These are phyloP conservation scores for Tetramorium bicarinatum DNA, from an alignment of 2,888 invertebrate genomes.

Conservation along the genomic window DNA sequence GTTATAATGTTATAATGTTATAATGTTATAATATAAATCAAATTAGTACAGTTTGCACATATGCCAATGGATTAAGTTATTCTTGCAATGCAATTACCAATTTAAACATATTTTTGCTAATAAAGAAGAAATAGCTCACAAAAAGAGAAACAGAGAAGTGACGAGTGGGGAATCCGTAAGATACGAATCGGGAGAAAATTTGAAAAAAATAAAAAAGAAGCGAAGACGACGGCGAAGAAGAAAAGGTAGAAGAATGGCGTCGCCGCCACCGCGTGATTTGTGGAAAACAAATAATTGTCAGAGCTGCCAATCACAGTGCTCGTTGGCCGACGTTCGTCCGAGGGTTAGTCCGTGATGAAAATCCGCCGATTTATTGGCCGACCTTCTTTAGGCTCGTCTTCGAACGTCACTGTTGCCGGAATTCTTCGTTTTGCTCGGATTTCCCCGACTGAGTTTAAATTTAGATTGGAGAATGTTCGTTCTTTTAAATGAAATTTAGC, in stretches of 20 bases:
- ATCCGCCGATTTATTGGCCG: slow-evolving; percentile 75
- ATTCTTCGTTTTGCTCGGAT: slow-evolving; percentile 40
- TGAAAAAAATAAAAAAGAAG: neutral
- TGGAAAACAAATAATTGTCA: slow-evolving; percentile 82
- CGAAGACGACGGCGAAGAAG: slow-evolving; percentile 39
- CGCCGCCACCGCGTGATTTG: slow-evolving; percentile 75
- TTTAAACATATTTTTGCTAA: neutral
- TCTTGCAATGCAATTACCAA: neutral
- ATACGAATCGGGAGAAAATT: slow-evolving; percentile 28
- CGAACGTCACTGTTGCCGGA: slow-evolving; percentile 25
- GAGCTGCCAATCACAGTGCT: slow-evolving; percentile 79
- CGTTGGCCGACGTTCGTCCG: slow-evolving; percentile 68
- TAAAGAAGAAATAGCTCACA: neutral
- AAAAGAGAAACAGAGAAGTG: neutral
- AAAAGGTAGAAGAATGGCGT: slow-evolving; percentile 35
- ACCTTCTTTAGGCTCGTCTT: slow-evolving; percentile 59
- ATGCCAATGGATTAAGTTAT: neutral
- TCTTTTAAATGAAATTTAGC: slow-evolving; percentile 35
- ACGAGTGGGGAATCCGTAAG: slow-evolving; percentile 18
- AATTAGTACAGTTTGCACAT: neutral
- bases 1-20: neutral
- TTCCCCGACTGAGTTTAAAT: slow-evolving; percentile 46
- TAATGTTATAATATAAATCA: neutral
- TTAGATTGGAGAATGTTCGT: slow-evolving; percentile 33
- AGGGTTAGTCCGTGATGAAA: slow-evolving; percentile 73